A percentile compares a stretch with the other conserved stretches of the same genome.
Conservation (phyloP, 2,113 vertebrate genomes). For the Taxidea taxus region DNA sequence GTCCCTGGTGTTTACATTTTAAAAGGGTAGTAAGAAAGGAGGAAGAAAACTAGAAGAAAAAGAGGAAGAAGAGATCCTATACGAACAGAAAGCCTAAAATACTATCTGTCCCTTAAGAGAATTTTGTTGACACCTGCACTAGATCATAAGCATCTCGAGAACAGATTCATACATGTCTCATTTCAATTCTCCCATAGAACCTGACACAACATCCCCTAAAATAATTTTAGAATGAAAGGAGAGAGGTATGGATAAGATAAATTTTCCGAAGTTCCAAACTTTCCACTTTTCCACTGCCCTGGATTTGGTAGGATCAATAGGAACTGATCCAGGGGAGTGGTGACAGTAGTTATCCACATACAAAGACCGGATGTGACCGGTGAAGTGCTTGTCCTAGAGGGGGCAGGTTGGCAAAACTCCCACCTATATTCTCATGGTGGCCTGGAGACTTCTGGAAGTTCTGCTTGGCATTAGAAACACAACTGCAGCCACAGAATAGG, state of each 20-base stretch:
- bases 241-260: neutral
- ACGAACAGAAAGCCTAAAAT: neutral
- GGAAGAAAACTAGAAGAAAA: neutral
- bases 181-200: neutral
- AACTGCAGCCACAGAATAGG: neutral
- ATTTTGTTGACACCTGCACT: neutral
- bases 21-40: neutral
- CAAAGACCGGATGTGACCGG: neutral
- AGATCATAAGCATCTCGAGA: neutral
- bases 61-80: neutral
- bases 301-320: too few species aligned
- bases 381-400: neutral
- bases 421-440: neutral
- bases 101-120: neutral
- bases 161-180: neutral
- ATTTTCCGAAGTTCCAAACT: neutral
- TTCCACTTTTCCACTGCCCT: neutral
- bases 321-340: too few species aligned
- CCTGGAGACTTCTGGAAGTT: neutral
- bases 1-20: neutral
- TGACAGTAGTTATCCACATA: neutral
- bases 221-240: neutral
- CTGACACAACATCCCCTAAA: neutral
- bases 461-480: neutral
- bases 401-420: neutral